Evolutionary conservation across 92 coral and sea anemone species (phyloP).

Genomic region (Zoanthus sociatus): DNA sequence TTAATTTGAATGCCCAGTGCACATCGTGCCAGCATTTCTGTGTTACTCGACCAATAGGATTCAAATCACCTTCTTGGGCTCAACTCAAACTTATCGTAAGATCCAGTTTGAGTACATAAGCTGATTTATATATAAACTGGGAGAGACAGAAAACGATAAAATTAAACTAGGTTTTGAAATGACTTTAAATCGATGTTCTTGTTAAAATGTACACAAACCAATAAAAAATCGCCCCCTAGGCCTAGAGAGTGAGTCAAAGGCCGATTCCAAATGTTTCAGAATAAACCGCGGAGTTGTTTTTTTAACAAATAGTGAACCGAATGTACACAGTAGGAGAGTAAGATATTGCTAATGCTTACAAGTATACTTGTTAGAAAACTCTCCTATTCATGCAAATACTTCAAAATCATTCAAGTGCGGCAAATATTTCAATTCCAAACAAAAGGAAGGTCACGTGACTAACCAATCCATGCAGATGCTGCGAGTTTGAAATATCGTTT

Average conservation of each 20-base stretch:
- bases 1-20: background rate
- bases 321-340: conserved; percentile 18
- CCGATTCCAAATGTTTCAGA: background rate
- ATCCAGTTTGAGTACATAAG: too few species aligned
- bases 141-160: background rate
- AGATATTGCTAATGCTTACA: background rate
- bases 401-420: conserved; percentile 29
- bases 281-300: background rate
- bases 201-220: background rate
- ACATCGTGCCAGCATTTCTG: conserved; percentile 1
- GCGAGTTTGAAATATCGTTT: conserved; percentile 23
- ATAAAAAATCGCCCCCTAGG: background rate
- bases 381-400: conserved; percentile 30
- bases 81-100: too few species aligned
- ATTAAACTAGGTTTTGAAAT: background rate
- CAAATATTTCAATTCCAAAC: conserved; percentile 29
- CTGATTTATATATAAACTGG: background rate
- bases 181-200: background rate
- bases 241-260: conserved; percentile 11
- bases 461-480: conserved; percentile 36
- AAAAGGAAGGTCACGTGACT: conserved; percentile 44
- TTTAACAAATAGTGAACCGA: background rate
- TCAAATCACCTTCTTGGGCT: background rate
- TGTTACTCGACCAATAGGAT: background rate
- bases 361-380: conserved; percentile 3